These are phyloP conservation scores for Trilocha varians DNA, from an alignment of 2,888 invertebrate genomes.

Conservation along the genomic window DNA sequence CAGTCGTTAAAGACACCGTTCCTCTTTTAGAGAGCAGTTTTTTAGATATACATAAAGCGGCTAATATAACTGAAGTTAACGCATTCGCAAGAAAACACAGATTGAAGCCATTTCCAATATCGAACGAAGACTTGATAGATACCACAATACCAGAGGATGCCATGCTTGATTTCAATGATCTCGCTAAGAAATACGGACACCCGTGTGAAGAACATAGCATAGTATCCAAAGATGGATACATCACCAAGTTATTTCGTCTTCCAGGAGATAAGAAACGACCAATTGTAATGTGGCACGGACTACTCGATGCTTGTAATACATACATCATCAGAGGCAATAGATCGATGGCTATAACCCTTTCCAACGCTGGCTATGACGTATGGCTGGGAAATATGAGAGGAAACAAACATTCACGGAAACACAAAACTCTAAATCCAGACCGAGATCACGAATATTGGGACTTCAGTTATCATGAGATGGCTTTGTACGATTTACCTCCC, in stretches of 20 bases:
- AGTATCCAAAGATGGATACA: conserved; percentile 24
- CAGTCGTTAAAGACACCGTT: too few species aligned
- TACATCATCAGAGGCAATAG: conserved; percentile 22
- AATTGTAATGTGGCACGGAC: conserved; percentile 23
- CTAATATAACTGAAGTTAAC: too few species aligned
- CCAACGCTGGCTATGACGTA: conserved; percentile 57
- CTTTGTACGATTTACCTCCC: conserved; percentile 76
- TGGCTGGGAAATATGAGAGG: conserved; percentile 60
- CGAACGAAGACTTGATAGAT: neutral
- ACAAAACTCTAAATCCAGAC: conserved; percentile 39
- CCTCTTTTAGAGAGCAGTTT: too few species aligned
- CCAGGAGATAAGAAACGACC: conserved; percentile 14
- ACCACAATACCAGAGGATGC: conserved; percentile 8
- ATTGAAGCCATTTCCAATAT: neutral
- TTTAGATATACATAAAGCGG: too few species aligned
- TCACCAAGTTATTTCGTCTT: conserved; percentile 21
- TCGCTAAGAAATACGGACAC: conserved; percentile 17
- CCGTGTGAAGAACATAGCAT: conserved; percentile 13
- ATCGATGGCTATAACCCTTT: conserved; percentile 27
- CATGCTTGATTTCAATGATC: conserved; percentile 11
- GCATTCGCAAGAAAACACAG: too few species aligned
- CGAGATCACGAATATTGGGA: conserved; percentile 46
- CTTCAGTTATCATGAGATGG: conserved; percentile 78
- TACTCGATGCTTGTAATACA: conserved; percentile 17
- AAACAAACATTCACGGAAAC: conserved; percentile 67